phyloP scores from a whole-genome alignment of 2,888 invertebrate species.

The Drosophila suboccidentalis region DNA sequence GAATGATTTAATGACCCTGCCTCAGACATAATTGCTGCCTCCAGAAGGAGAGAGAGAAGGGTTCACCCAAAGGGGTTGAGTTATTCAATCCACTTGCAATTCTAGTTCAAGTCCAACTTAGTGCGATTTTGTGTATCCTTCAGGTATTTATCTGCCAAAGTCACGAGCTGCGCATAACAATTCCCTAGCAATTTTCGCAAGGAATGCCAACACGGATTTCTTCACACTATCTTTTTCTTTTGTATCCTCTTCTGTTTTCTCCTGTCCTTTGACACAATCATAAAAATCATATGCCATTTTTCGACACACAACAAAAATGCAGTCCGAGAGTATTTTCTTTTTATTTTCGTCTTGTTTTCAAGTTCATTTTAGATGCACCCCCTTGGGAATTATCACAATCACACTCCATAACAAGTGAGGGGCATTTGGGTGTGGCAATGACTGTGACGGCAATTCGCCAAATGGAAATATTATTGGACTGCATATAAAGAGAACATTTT shows the following conservation, averaged over 20 bases:
- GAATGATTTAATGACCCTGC: conserved; percentile 82
- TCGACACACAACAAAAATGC: conserved; percentile 32
- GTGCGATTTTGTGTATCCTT: not conserved
- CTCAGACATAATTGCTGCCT: conserved; percentile 64
- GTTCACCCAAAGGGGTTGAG: conserved; percentile 60
- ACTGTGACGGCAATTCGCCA: conserved; percentile 62
- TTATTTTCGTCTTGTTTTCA: conserved; percentile 18
- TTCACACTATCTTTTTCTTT: conserved; percentile 41
- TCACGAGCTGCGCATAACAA: conserved; percentile 74
- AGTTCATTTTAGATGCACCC: conserved; percentile 36
- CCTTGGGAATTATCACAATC: conserved; percentile 71
- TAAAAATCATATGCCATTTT: conserved; percentile 71
- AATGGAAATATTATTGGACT: conserved; percentile 83
- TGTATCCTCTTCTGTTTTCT: conserved; percentile 6
- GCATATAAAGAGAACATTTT: conserved; percentile 77
- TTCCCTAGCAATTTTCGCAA: conserved; percentile 60
- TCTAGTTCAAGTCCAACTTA: conserved; percentile 9
- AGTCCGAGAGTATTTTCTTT: conserved; percentile 31
- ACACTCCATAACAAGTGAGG: conserved; percentile 53
- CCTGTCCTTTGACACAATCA: conserved; percentile 51
- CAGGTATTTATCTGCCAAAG: conserved; percentile 29
- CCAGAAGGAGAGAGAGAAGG: conserved; percentile 46
- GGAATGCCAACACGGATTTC: conserved; percentile 76
- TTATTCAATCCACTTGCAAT: conserved; percentile 18
- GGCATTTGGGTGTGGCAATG: conserved; percentile 29